Base-by-base conservation (phyloP, 1,140 invertebrate species). In the Trachymyrmex cornetzi region DNA sequence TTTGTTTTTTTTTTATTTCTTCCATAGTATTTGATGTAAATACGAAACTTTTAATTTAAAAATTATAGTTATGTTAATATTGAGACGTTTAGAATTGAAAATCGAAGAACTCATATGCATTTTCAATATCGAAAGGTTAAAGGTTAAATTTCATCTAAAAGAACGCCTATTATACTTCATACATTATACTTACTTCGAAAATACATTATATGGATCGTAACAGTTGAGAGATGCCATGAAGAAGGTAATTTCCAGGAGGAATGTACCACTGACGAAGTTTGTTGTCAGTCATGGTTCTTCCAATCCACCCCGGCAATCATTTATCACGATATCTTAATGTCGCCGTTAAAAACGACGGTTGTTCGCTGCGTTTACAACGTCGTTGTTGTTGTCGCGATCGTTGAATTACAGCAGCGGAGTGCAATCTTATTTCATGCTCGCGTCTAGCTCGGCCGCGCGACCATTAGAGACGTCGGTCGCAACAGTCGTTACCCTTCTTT, bases 261-360 rank as follows among this genome's bases (percentile, higher is more conserved):
- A 84, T 30, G 30, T 61, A 50, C 12, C 55, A 14, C 69, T 44
- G 38, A n/a, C 24, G 24, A 74, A 50, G 55, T 84, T 84, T 84
- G 69, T 34, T 55, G 24, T 66, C 12, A 27, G 5, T 12, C 30
- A 59, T 24, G 69, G n/a, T 7, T n/a, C 38, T n/a, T 63, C 44
- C 80, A 44, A 71, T 75, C 34, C 80, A 44, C 67, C 12, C 14
- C 80, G 67, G 67, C 55, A 14, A 84, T 84, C 69, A 50, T 84
- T 75, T 82, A 74, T 74, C 69, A 59, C 38, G 80, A 84, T 74
- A 75, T 75, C 69, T 84, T 84, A 84, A 84, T 63, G 69, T 50
- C 69, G 55, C 27, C 57, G 55, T 84, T 84, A 84, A 84, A 84
- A 61, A 84, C 38, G 55, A 55, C 6, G 69, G 69, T 16, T 74